Conservation (phyloP, 2,888 invertebrate genomes). For the Phasia obesa region DNA sequence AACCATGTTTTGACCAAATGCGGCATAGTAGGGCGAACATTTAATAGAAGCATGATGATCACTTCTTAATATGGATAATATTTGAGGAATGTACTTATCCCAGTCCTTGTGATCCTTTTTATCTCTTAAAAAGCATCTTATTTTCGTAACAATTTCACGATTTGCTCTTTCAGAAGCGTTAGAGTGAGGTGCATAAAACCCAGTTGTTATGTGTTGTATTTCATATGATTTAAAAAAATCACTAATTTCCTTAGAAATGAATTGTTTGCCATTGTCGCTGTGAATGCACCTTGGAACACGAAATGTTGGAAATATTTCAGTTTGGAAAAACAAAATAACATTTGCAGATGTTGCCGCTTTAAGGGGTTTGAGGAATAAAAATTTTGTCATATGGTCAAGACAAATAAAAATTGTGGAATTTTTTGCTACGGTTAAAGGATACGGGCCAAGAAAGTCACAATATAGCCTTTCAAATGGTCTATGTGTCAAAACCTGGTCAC, state of each 20-base stretch:
- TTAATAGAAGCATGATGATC: neutral
- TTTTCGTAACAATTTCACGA: slow-evolving; percentile 2
- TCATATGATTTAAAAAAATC: neutral
- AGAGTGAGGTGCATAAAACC: neutral
- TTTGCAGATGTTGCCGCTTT: neutral
- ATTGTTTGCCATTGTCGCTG: too few species aligned
- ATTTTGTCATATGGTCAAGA: slow-evolving; percentile 2
- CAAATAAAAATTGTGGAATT: neutral
- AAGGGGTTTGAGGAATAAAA: neutral
- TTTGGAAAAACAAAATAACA: too few species aligned
- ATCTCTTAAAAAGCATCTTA: neutral
- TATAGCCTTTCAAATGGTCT: neutral
- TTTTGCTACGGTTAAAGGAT: neutral
- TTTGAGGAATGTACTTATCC: neutral
- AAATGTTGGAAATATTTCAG: too few species aligned
- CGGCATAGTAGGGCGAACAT: slow-evolving; percentile 13
- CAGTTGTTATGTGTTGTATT: neutral
- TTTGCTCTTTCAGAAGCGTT: neutral
- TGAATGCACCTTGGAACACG: too few species aligned
- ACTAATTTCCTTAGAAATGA: too few species aligned
- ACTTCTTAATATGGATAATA: neutral
- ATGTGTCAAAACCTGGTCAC: neutral
- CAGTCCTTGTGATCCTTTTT: slow-evolving; percentile 2
- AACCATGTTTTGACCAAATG: slow-evolving; percentile 17
- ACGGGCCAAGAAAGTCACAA: slow-evolving; percentile 8